Evolutionary conservation across 2,888 invertebrate genomes (phyloP).

Genomic region (Tiphia femorata): DNA sequence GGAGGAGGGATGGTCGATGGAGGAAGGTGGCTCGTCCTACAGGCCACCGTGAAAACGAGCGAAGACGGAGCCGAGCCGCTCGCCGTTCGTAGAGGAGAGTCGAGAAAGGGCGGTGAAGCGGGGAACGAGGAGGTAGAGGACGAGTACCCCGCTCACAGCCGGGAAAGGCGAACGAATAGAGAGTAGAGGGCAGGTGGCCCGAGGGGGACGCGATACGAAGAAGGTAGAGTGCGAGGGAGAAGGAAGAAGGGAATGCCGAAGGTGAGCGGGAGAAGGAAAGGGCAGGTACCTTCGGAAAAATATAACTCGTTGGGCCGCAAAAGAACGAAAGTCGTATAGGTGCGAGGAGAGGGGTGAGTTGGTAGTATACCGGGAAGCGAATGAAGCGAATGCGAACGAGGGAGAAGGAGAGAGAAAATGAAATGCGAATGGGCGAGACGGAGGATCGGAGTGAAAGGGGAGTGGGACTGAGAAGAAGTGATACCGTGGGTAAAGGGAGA

Average conservation of each 20-base stretch:
- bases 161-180: conserved; percentile 10
- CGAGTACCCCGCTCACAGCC: no score
- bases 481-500: conserved; percentile 24
- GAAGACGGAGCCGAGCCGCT: conserved; percentile 43
- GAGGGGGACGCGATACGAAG: conserved; percentile 10
- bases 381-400: no score
- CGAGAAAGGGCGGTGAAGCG: conserved; percentile 24
- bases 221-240: conserved; percentile 14
- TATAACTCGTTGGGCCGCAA: conserved; percentile 67
- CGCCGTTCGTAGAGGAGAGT: conserved; percentile 21
- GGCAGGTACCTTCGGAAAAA: conserved; percentile 55
- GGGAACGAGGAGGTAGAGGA: conserved; percentile 23
- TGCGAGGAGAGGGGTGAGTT: no score
- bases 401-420: conserved; percentile 14
- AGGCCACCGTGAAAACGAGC: conserved; percentile 18
- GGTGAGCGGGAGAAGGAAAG: conserved; percentile 14
- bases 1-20: conserved; percentile 7
- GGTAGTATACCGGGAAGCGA: no score
- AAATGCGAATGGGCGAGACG: conserved; percentile 17
- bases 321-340: conserved; percentile 47
- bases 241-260: conserved; percentile 23
- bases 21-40: conserved; percentile 26
- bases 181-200: conserved; percentile 12
- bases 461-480: conserved; percentile 10
- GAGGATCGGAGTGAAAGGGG: conserved; percentile 28